Base-by-base conservation (phyloP, 2,888 invertebrate genomes). In the Metallyticus violacea region DNA sequence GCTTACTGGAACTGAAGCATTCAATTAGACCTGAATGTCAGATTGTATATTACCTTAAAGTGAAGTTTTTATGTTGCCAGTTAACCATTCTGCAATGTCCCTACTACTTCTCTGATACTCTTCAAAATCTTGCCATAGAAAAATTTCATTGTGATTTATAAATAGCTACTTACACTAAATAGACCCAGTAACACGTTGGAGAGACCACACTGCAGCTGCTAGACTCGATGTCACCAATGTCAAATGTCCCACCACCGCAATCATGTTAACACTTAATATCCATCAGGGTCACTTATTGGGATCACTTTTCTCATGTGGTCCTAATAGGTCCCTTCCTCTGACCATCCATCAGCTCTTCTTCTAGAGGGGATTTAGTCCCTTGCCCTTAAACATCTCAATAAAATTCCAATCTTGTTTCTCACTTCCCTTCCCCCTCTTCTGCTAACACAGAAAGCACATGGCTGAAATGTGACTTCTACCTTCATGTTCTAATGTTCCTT, bases 281-380 rank as follows among this genome's bases (percentile, higher is more conserved):
- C n/a, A 28, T 30, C 28, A 83, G 83, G 82, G 82, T 82, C 77
- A 77, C 83, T 79, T 27, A 26, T 62, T 62, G 40, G 40, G 40
- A 26, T 79, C 83, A 28, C 77, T 77, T 62, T 62, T 83, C 77
- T 29, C 77, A 83, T 77, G 28, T 77, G 27, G 77, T 25, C 29
- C 77, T 83, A 83, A 83, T 77, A 77, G 77, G 77, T 76, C 27
- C 83, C 83, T 83, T 83, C 83, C 83, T 83, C 30, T 30, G 9
- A n/a, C 81, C n/a, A 30, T 30, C 1, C 29, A 81, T 81, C 81
- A 30, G 26, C 30, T 30, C 81, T 30, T 81, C 77, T 83, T 77
- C 83, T 26, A 28, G n/a, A 77, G 83, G 83, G 77, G n/a, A 26
- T 27, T 22, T 26, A 28, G 22, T 83, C 40, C 40, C 40, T 62